Percentiles rank a stretch among this genome's conserved stretches.
Evolutionary conservation across 2,797 vertebrate genomes (phyloP).

Genomic region (Sylvia borin): DNA sequence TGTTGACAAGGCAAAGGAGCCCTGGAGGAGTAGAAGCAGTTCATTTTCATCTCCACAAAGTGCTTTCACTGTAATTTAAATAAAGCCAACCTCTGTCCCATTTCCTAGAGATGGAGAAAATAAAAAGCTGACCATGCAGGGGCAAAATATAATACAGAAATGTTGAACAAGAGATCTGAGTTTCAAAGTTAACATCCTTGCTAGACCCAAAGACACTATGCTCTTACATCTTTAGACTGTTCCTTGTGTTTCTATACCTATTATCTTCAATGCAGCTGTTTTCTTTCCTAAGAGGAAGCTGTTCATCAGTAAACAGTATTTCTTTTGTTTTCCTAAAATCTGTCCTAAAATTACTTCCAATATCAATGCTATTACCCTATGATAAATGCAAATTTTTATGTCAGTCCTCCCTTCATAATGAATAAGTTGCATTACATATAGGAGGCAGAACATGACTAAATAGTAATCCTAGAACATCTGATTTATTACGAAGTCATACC

Average conservation of each 20-base stretch:
- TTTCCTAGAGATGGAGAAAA: neutral
- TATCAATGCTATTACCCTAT: neutral
- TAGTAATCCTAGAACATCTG: conserved; percentile 13
- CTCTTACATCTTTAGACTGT: neutral
- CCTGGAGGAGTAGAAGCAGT: neutral
- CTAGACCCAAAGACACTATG: neutral
- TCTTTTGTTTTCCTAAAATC: neutral
- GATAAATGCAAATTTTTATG: neutral
- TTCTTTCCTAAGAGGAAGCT: neutral
- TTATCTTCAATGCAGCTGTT: neutral
- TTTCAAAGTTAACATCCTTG: neutral
- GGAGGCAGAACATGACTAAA: conserved; percentile 2
- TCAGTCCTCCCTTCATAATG: neutral
- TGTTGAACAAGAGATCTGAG: neutral
- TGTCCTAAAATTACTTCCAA: neutral
- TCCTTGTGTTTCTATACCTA: neutral
- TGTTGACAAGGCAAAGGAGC: neutral
- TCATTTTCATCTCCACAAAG: neutral
- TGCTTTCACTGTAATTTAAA: neutral
- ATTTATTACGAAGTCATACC: conserved; percentile 37
- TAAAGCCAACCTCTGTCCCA: neutral
- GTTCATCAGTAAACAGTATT: neutral
- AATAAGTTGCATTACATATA: neutral
- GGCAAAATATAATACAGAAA: neutral
- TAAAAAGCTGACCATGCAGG: neutral